These are phyloP conservation scores for Selene dorsalis DNA, from an alignment of 2,797 vertebrate species.

Conservation along the genomic window DNA sequence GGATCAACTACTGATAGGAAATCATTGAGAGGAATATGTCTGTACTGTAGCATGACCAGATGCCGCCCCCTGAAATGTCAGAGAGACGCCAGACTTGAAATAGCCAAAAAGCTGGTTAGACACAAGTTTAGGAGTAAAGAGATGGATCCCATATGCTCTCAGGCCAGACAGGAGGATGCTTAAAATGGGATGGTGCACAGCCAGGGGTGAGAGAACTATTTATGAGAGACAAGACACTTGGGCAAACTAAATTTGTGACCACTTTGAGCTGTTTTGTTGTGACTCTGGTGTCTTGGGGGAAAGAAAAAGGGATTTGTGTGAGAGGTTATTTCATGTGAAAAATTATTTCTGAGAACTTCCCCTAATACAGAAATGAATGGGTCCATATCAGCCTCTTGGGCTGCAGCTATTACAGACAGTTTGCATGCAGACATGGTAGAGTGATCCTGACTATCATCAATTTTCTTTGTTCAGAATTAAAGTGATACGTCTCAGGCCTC, in stretches of 20 bases:
- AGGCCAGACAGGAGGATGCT: background rate
- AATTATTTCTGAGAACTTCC: constrained; percentile 11
- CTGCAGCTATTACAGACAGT: constrained; percentile 15
- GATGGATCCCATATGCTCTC: background rate
- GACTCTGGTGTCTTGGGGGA: constrained; percentile 1
- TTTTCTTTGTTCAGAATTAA: constrained; percentile 18
- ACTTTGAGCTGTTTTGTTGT: constrained; percentile 20
- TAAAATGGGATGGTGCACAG: constrained; percentile 16
- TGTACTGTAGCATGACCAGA: background rate
- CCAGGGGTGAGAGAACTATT: constrained; percentile 18
- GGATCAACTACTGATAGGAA: background rate
- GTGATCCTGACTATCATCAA: constrained; percentile 7
- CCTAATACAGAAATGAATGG: constrained; percentile 9
- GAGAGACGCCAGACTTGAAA: background rate
- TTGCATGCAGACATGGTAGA: constrained; percentile 16
- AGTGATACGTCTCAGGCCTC: constrained; percentile 8
- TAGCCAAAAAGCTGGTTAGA: background rate
- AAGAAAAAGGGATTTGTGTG: constrained; percentile 11
- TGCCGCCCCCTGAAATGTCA: background rate
- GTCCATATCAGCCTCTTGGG: constrained; percentile 18
- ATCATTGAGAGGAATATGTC: background rate
- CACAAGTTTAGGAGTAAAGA: background rate
- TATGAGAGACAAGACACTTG: background rate
- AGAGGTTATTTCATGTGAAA: constrained; percentile 17
- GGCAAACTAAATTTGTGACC: constrained; percentile 26